Conservation (phyloP, 2,113 vertebrate species). For the Rhinolophus ferrumequinum region DNA sequence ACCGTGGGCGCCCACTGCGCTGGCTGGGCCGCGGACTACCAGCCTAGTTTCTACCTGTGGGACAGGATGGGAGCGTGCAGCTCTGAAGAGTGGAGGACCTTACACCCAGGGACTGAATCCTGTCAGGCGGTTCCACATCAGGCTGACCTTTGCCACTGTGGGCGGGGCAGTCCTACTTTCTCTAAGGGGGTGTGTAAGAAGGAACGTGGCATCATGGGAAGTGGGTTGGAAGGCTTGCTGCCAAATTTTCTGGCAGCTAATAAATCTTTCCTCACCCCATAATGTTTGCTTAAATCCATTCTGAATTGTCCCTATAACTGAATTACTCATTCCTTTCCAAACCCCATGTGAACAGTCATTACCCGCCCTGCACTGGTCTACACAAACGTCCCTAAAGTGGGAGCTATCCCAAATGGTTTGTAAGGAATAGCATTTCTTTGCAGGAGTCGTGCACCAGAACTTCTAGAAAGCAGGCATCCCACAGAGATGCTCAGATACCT, state of each 20-base stretch:
- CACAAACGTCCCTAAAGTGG: neutral
- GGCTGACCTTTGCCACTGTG: neutral
- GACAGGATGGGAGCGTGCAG: rapidly evolving
- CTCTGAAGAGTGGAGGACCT: rapidly evolving
- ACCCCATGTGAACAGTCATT: neutral
- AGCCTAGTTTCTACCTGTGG: neutral
- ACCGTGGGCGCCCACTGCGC: neutral
- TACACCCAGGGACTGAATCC: neutral
- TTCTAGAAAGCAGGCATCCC: neutral
- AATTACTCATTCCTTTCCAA: neutral
- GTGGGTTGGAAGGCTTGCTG: neutral
- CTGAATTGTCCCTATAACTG: neutral
- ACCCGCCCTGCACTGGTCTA: neutral
- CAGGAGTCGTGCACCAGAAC: neutral
- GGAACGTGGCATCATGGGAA: neutral
- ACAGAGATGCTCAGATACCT: rapidly evolving
- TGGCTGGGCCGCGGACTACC: neutral
- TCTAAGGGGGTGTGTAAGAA: neutral
- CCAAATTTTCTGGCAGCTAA: neutral
- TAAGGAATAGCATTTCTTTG: neutral
- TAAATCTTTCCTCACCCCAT: neutral
- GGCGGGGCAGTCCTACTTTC: constrained; percentile 20
- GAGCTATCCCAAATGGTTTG: neutral
- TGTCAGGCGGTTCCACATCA: neutral
- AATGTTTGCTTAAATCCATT: neutral